Evolutionary conservation across 2,888 invertebrate species (phyloP), one percentile per base, ranked within the genome.

Genomic region (Heteromurus nitidus): DNA sequence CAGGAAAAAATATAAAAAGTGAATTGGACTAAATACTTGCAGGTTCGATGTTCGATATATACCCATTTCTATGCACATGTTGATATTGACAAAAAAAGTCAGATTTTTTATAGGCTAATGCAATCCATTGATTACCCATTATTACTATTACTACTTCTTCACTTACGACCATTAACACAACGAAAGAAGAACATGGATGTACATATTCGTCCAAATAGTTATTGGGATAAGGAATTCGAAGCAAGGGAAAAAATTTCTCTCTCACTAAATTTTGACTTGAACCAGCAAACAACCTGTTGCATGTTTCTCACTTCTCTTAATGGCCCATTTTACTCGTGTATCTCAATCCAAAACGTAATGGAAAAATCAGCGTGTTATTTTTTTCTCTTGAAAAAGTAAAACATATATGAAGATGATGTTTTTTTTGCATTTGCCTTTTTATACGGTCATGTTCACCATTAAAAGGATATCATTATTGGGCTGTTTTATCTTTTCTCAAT

Each of bases 121-220:
- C 60, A 68, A 60, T 44, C 42, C 76, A 76, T 76, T 76, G 68
- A 76, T 76, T 76, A 68, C 67, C 68, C 60, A 76, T 68, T n/a
- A n/a, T n/a, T 68, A 76, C 55, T 28, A 72, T 72, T 70, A 31
- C 24, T n/a, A 16, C 22, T 53, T 16, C 69, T 70, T 20, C 58
- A 28, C 5, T 50, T 47, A 31, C 53, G 28, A 68, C 28, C n/a
- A n/a, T n/a, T n/a, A n/a, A 55, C 24, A 44, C 26, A 58, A 31
- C 44, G 18, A 26, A 42, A 22, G 20, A 22, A 55, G 55, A n/a
- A n/a, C n/a, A n/a, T n/a, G n/a, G n/a, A n/a, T n/a, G n/a, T n/a
- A n/a, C n/a, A n/a, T n/a, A n/a, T n/a, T n/a, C n/a, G n/a, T n/a
- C n/a, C n/a, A n/a, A n/a, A n/a, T n/a, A n/a, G n/a, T n/a, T n/a